Evolutionary conservation across 64 coral and sea anemone species (phyloP).

Genomic region (Cladopsammia gracilis): DNA sequence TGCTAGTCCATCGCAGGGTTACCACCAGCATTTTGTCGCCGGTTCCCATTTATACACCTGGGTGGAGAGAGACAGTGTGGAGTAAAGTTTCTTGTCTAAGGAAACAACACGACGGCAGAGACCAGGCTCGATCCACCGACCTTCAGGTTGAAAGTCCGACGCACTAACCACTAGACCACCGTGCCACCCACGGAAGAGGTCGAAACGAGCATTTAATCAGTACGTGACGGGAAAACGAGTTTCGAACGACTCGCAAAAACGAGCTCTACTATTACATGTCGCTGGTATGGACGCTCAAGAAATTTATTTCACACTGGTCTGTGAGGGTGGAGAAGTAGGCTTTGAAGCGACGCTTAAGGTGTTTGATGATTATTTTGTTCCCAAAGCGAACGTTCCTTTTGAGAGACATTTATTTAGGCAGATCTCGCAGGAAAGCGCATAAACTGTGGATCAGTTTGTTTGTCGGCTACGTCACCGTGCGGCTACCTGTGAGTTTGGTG

Average conservation of each 20-base stretch:
- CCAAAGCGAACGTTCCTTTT: constrained; percentile 23
- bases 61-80: too few species aligned
- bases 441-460: constrained; percentile 67
- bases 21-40: too few species aligned
- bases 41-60: too few species aligned
- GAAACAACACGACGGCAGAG: too few species aligned
- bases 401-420: constrained; percentile 45
- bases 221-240: not conserved
- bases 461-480: constrained; percentile 21
- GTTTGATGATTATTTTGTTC: constrained; percentile 48
- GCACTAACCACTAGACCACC: too few species aligned
- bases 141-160: too few species aligned
- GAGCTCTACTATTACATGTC: not conserved
- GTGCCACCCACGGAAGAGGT: too few species aligned
- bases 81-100: too few species aligned
- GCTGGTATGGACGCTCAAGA: not conserved
- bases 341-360: not conserved
- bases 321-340: not conserved
- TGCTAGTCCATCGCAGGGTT: too few species aligned
- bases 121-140: too few species aligned
- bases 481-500: constrained; percentile 36
- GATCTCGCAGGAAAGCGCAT: constrained; percentile 21
- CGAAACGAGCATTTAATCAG: not conserved
- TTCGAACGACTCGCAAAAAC: too few species aligned
- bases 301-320: not conserved